Evolutionary conservation across 2,113 vertebrate species (phyloP), one percentile per base, ranked within the genome.

Genomic region (Anolis sagrei): DNA sequence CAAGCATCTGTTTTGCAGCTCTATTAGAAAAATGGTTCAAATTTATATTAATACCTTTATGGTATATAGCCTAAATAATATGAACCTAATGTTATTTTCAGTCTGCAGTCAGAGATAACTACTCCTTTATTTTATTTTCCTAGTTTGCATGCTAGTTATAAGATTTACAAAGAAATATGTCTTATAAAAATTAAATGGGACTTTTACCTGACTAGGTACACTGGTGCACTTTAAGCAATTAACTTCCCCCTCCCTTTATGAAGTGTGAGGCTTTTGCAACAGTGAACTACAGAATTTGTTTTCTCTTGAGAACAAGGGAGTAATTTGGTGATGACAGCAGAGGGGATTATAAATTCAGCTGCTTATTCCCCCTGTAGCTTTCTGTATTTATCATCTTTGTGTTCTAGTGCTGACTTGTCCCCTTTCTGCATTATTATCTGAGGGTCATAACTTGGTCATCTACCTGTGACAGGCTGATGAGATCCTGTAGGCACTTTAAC

Each of bases 301-400:
- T 72, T 62, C 51, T 73, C 54, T 54, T 54, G 81, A 72, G 29
- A 80, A 72, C 49, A 73, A 73, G 68, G 69, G 11, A 79, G 29
- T 39, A 73, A 62, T 73, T 79, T 61, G 70, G 51, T 75, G 21
- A 73, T 61, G 32, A 29, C 16, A 61, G 48, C 18, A 77, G 34
- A 77, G 34, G 14, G 66, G 18, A 36, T 58, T 73, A 61, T 75
- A 34, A 83, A 80, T 86, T 39, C n/a, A 64, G 14, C 62, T 79
- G 51, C 25, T 85, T 80, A 64, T 23, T 19, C 19, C 8, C 16
- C 54, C 54, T 86, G 29, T n/a, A 49, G 19, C 54, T 79, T 79
- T 19, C 18, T 79, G 36, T 70, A 27, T 62, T 86, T 62, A 70
- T 61, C 25, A 49, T 32, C 27, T n/a, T 27, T 19, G 8, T 51